phyloP scores from a whole-genome alignment of 2,888 invertebrate species.

The Trissolcus japonicus region DNA sequence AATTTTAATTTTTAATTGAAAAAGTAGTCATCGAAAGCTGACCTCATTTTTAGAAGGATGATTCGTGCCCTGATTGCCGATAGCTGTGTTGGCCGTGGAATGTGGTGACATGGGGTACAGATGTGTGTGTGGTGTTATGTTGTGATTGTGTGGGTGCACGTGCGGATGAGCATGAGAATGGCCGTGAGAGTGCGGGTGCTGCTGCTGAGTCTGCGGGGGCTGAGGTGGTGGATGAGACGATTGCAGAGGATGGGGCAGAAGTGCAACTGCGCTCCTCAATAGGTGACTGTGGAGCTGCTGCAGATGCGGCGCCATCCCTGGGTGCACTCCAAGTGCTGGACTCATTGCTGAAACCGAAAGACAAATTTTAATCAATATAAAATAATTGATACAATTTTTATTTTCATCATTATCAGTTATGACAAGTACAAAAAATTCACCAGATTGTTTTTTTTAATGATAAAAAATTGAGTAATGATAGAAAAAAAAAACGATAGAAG shows the following conservation, averaged over 20 bases:
- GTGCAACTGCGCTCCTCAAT: conserved; percentile 80
- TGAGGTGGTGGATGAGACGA: conserved; percentile 69
- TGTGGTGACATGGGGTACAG: conserved; percentile 72
- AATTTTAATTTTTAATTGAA: too few species aligned
- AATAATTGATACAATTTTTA: too few species aligned
- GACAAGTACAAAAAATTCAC: too few species aligned
- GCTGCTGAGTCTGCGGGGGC: conserved; percentile 66
- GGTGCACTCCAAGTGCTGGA: conserved; percentile 85
- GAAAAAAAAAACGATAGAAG: too few species aligned
- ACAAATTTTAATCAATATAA: background rate
- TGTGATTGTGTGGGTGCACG: conserved; percentile 67
- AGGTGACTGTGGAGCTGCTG: conserved; percentile 89
- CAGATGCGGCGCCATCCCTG: conserved; percentile 81
- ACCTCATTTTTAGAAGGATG: conserved; percentile 72
- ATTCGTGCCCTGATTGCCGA: conserved; percentile 67
- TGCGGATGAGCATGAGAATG: conserved; percentile 61
- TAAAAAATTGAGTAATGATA: too few species aligned
- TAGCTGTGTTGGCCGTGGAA: conserved; percentile 66
- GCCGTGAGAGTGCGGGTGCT: conserved; percentile 57
- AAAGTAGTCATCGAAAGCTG: conserved; percentile 26
- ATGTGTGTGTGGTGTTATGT: conserved; percentile 70
- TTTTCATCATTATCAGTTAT: conserved; percentile 15
- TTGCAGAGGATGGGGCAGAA: conserved; percentile 77
- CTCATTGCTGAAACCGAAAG: conserved; percentile 83
- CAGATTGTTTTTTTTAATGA: too few species aligned